Evolutionary conservation across 2,888 invertebrate species (phyloP).

Genomic region (Pristionchus exspectatus): DNA sequence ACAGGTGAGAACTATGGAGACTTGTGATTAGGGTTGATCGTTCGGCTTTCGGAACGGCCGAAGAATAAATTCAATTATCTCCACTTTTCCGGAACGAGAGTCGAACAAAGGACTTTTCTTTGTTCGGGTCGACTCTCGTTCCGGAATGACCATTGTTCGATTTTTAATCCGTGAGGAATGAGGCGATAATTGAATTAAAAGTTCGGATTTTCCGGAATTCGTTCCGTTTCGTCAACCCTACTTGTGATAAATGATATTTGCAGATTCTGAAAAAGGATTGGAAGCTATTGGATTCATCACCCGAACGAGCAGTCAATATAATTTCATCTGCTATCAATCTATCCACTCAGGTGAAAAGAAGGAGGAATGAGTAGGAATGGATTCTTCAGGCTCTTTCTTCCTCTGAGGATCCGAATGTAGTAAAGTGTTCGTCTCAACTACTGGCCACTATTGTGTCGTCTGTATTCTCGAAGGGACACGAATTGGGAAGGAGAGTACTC

Average conservation of each 20-base stretch:
- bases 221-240: too few relatives aligned
- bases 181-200: too few relatives aligned
- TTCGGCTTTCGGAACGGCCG: too few relatives aligned
- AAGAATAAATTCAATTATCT: too few relatives aligned
- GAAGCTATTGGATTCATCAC: conserved; percentile 56
- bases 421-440: conserved; percentile 60
- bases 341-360: background rate
- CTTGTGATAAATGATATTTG: conserved; percentile 1
- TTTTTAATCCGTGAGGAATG: too few relatives aligned
- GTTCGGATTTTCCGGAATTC: too few relatives aligned
- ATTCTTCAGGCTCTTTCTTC: conserved; percentile 56
- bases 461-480: conserved; percentile 55
- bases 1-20: background rate
- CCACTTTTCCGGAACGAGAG: too few relatives aligned
- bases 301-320: conserved; percentile 27
- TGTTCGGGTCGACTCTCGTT: too few relatives aligned
- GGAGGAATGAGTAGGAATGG: background rate
- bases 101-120: too few relatives aligned
- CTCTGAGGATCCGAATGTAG: conserved; percentile 62
- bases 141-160: too few relatives aligned
- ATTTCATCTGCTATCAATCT: conserved; percentile 2
- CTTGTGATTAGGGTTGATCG: too few relatives aligned
- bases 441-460: conserved; percentile 60
- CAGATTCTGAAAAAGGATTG: conserved; percentile 63
- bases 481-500: conserved; percentile 57